These are phyloP conservation scores for Thunnus thynnus DNA, from an alignment of 2,113 vertebrate genomes.

Conservation along the genomic window DNA sequence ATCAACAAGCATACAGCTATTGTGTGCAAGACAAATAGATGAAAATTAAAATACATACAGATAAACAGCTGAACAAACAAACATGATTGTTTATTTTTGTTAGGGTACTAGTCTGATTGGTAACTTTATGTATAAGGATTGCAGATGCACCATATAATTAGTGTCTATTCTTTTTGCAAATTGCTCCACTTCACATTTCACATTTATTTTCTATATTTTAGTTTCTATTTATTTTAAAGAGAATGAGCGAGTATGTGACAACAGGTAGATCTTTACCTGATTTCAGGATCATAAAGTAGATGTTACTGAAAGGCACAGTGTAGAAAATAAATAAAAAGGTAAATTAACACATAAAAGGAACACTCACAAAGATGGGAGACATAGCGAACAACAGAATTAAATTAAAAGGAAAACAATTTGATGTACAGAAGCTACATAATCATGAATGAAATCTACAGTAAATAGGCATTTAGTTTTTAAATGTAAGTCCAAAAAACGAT, in stretches of 20 bases:
- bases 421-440: too few relatives aligned
- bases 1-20: neutral
- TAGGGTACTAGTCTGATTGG: neutral
- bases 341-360: neutral
- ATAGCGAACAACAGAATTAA: neutral
- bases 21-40: neutral
- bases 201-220: neutral
- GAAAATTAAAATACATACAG: neutral
- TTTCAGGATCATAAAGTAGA: neutral
- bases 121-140: too few relatives aligned
- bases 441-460: neutral
- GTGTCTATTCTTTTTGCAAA: neutral
- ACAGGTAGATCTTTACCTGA: neutral
- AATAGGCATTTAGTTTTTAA: too few relatives aligned
- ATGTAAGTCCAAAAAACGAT: too few relatives aligned
- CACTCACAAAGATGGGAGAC: neutral
- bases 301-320: neutral
- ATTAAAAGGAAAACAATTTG: too few relatives aligned
- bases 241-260: neutral
- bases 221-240: neutral
- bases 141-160: too few relatives aligned
- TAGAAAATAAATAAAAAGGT: neutral
- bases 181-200: too few relatives aligned
- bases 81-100: too few relatives aligned
- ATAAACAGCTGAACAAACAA: too few relatives aligned